These are phyloP conservation scores for Subacronicta megacephala DNA, from an alignment of 2,888 invertebrate species.

Conservation along the genomic window DNA sequence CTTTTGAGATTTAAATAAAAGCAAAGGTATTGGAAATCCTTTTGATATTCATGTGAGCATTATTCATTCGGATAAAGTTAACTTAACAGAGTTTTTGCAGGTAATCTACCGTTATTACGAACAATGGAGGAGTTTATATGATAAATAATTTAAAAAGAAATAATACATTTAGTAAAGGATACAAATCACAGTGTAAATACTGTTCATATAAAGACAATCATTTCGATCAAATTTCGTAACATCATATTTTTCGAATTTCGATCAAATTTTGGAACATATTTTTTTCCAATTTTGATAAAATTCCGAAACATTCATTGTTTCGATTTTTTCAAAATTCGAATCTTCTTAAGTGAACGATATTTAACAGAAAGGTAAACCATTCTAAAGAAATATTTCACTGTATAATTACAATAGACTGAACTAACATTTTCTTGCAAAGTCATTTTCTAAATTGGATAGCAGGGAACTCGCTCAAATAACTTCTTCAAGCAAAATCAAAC, in stretches of 20 bases:
- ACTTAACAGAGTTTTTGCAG: background rate
- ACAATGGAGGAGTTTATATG: constrained; percentile 2
- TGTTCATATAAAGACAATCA: no score
- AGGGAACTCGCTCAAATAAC: constrained; percentile 23
- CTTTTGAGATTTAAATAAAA: constrained; percentile 5
- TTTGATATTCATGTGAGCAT: constrained; percentile 10
- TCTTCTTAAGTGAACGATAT: no score
- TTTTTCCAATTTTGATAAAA: background rate
- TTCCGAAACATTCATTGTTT: background rate
- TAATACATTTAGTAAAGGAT: no score
- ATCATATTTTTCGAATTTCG: no score
- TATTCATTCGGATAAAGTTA: constrained; percentile 11
- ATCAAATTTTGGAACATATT: no score
- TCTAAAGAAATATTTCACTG: constrained; percentile 1
- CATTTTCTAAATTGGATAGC: constrained; percentile 43
- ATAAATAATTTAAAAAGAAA: background rate
- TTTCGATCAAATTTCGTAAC: no score
- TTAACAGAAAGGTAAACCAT: background rate
- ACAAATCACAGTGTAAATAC: no score
- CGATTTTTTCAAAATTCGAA: no score
- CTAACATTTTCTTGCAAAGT: constrained; percentile 23
- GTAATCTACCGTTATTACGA: constrained; percentile 14
- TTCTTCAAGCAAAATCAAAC: constrained; percentile 41
- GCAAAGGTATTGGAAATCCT: constrained; percentile 8
- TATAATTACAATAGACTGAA: constrained; percentile 20